phyloP scores from a whole-genome alignment of 2,797 vertebrate species.

The Arctocebus calabarensis region DNA sequence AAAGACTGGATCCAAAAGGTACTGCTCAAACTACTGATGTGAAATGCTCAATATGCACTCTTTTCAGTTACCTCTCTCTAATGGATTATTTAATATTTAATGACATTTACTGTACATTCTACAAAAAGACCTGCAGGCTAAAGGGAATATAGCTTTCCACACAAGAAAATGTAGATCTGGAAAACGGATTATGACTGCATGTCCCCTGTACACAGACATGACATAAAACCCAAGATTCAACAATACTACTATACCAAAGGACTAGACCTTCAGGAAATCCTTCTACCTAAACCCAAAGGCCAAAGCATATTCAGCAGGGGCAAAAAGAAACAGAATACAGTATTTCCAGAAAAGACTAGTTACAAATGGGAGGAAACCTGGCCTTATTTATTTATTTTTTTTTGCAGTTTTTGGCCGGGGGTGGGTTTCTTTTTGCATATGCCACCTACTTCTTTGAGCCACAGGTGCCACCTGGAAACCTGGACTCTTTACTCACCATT shows the following conservation, averaged over 20 bases:
- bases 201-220: constrained; percentile 20
- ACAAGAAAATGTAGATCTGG: constrained; percentile 38
- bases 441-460: too few species aligned
- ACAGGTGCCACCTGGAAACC: constrained; percentile 93
- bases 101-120: constrained; percentile 52
- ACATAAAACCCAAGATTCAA: constrained; percentile 33
- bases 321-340: constrained; percentile 57
- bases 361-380: constrained; percentile 82
- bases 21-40: constrained; percentile 41
- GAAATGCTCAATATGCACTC: constrained; percentile 54
- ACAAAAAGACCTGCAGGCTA: constrained; percentile 46
- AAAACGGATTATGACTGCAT: constrained; percentile 46
- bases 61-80: constrained; percentile 44
- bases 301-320: constrained; percentile 51
- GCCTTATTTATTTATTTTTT: neutral
- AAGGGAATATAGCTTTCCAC: neutral
- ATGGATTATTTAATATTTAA: constrained; percentile 24
- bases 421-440: constrained; percentile 90
- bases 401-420: too few species aligned
- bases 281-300: constrained; percentile 38
- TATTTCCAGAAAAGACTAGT: constrained; percentile 67
- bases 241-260: constrained; percentile 37
- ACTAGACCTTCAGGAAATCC: constrained; percentile 18
- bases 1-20: constrained; percentile 69
- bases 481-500: constrained; percentile 87